These are phyloP conservation scores for Poecilia wingei DNA, from an alignment of 2,797 vertebrate species.

Conservation along the genomic window DNA sequence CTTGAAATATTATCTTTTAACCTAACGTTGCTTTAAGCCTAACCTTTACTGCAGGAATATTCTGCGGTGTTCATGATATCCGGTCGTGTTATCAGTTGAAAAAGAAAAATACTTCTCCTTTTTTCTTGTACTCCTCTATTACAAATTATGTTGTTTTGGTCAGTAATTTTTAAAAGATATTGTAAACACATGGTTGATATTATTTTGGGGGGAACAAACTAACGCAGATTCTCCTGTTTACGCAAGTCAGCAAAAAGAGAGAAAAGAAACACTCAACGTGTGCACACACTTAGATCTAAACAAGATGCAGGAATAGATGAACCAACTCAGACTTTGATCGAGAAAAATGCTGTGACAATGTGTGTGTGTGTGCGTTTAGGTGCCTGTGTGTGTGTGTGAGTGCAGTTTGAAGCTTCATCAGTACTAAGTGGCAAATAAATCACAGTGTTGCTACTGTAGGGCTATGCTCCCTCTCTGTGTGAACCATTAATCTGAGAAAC, in stretches of 20 bases:
- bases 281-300: constrained; percentile 36
- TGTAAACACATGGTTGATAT: background rate
- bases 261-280: background rate
- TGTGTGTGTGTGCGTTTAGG: constrained; percentile 82
- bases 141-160: background rate
- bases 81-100: background rate
- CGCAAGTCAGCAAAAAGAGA: constrained; percentile 12
- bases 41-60: background rate
- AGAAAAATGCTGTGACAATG: constrained; percentile 89
- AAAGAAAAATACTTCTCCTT: background rate
- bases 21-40: background rate
- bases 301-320: constrained; percentile 66
- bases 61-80: background rate
- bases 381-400: constrained; percentile 83
- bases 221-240: constrained; percentile 3
- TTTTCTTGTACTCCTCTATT: background rate
- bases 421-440: constrained; percentile 98
- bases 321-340: constrained; percentile 80
- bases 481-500: constrained; percentile 86
- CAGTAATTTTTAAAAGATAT: background rate
- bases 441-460: constrained; percentile 83
- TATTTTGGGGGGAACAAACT: background rate
- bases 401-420: constrained; percentile 96
- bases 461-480: constrained; percentile 83
- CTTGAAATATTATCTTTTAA: background rate